These are phyloP conservation scores for Ailurus styani DNA, from an alignment of 2,113 vertebrate species.

Conservation along the genomic window DNA sequence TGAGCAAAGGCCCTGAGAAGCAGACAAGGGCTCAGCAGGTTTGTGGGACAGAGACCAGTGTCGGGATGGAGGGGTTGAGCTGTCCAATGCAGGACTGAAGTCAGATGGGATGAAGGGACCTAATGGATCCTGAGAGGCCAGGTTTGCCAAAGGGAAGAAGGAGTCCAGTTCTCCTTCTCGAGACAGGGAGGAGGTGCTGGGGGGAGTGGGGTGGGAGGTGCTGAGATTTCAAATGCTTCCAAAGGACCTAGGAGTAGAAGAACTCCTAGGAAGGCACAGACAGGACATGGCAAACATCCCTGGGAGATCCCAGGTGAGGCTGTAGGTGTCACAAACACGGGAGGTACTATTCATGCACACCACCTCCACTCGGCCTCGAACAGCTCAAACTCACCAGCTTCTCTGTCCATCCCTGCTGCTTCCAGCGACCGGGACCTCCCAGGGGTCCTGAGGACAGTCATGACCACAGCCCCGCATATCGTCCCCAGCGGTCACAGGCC, in stretches of 20 bases:
- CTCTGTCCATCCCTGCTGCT: not conserved
- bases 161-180: not conserved
- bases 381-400: not conserved
- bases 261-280: not conserved
- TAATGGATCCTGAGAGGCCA: not conserved
- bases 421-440: not conserved
- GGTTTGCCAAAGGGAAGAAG: too few species aligned
- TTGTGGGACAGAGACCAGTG: not conserved
- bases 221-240: not conserved
- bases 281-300: not conserved
- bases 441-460: too few species aligned
- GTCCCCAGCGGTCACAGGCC: not conserved
- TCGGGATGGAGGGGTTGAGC: not conserved
- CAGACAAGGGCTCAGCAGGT: not conserved
- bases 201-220: not conserved
- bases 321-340: rapidly evolving
- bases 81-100: not conserved
- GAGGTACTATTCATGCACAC: not conserved
- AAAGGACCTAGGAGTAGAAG: not conserved
- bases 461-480: not conserved
- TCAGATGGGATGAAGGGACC: not conserved
- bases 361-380: not conserved
- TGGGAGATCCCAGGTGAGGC: not conserved
- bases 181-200: not conserved
- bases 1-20: not conserved